Evolutionary conservation across 2,888 invertebrate species (phyloP), one percentile per base, ranked within the genome.

Genomic region (Euclidia mi): DNA sequence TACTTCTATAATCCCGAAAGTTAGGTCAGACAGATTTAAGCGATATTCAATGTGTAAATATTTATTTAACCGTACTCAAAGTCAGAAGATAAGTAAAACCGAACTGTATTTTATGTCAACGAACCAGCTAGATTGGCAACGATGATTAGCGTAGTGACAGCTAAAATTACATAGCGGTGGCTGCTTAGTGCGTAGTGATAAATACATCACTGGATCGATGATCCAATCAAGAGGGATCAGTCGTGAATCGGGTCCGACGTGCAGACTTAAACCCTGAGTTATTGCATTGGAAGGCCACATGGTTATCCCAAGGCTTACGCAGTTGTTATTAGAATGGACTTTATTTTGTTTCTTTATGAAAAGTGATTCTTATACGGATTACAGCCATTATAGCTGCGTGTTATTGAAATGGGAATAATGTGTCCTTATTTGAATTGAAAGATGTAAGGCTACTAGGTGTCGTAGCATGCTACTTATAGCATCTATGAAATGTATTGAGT

Each of bases 151-250:
- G 28, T 29, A 28, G 28, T 58, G 56, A 48, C 45, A 34, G 29
- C 38, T 56, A 50, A 71, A 64, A 65, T 71, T 58, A 68, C 60
- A 59, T 29, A 9, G 44, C 40, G 17, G 43, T 40, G 61, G 61
- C 47, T 57, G 47, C 55, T 58, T 56, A 51, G 56, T 63, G 11
- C 57, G 38, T 47, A 57, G 65, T 69, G 65, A 75, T 75, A 69
- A 71, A 73, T 63, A 63, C 69, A 69, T 71, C 72, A 63, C 17
- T 44, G 55, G 65, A 68, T 73, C 65, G 68, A 72, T 75, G 76
- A 71, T 71, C 76, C 76, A 75, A 73, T 73, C 76, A 73, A 58
- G 51, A 41, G 40, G 76, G 72, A 73, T 73, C 76, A 75, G 59
- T 47, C 63, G 68, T 57, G 71, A 65, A 68, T 76, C 46, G 72